Evolutionary conservation across 2,113 vertebrate genomes (phyloP).

Genomic region (Pelecanus crispus): DNA sequence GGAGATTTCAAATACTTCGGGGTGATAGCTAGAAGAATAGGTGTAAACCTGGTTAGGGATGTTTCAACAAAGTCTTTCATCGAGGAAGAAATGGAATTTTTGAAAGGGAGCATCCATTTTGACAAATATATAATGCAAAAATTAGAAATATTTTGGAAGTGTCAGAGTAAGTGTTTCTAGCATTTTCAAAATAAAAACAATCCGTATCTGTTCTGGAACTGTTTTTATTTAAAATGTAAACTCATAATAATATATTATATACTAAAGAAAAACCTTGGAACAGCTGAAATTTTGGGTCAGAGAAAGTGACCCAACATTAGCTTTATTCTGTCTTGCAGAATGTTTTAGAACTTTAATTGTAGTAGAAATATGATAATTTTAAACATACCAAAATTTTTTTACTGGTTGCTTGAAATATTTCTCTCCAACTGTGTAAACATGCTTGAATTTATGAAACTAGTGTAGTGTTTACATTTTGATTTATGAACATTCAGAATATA

Average conservation of each 20-base stretch:
- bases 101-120: background rate
- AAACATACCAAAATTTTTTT: background rate
- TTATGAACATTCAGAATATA: background rate
- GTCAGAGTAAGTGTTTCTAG: background rate
- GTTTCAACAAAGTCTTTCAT: background rate
- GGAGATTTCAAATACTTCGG: background rate
- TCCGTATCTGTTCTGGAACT: background rate
- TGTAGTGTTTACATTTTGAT: background rate
- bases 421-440: background rate
- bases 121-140: background rate
- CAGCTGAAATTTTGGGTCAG: too few relatives aligned
- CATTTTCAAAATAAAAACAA: background rate
- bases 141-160: background rate
- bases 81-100: background rate
- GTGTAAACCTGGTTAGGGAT: background rate
- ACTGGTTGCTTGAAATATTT: background rate
- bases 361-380: background rate
- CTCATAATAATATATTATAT: background rate
- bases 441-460: background rate
- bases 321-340: background rate
- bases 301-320: accelerated
- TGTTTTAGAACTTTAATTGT: background rate
- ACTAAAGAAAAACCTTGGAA: background rate
- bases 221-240: background rate
- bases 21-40: background rate